Base-by-base conservation (phyloP, 2,113 vertebrate species). In the Pollachius pollachius region DNA sequence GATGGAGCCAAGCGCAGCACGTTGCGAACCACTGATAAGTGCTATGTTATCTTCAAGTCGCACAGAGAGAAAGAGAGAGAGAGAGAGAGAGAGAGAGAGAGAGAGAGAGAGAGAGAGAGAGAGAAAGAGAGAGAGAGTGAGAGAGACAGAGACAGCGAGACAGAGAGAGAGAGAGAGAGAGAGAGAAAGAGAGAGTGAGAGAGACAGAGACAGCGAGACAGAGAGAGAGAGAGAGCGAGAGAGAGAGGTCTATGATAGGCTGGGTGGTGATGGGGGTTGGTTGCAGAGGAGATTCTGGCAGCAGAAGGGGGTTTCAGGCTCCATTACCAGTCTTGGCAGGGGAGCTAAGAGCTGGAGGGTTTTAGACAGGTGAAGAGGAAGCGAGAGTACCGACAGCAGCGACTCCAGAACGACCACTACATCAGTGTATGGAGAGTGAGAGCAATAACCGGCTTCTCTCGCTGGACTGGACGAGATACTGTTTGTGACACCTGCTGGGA, bases 1-100 rank as follows among this genome's bases (percentile, higher is more conserved):
- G 37, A 11, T 41, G 37, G 37, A 41, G 5, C 3, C 37, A 11
- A 41, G 9, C 37, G 11, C 37, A 41, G 37, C 17, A 56, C 23
- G 67, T 88, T 84, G 81, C 67, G 71, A 82, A 65, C 75, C 77
- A 72, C 74, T 41, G 37, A 41, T 81, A 79, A 85, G 79, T 77
- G 81, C 77, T 81, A 83, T 72, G 84, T 89, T 88, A 93, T 91
- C 87, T 87, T 75, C 76, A 87, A 76, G 70, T 79, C 37, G 6
- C 6, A 11, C 37, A 41, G 37, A 41, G 37, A 79, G 86, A 11
- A 8, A 41, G 37, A 41, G 37, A 41, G 37, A 41, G 37, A 41
- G 6, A 11, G 37, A 7, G 37, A 41, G 37, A 41, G 37, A 41
- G 37, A 41, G 37, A 41, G 6, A 41, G 37, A 41, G 37, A 41